These are phyloP conservation scores for Elymnias hypermnestra DNA, from an alignment of 1,140 invertebrate species.

Conservation along the genomic window DNA sequence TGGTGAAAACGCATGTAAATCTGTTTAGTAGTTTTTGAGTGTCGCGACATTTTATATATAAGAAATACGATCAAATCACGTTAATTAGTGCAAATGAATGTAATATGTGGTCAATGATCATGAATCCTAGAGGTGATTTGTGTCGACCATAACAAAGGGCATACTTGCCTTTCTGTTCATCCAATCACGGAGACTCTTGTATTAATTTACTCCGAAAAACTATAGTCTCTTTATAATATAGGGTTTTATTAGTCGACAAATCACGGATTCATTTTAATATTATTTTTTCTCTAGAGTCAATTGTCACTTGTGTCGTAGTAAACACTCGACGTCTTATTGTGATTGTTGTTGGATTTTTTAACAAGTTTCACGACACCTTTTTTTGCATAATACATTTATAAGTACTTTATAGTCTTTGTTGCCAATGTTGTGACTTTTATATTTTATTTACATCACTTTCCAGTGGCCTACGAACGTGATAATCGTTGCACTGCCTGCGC, in stretches of 20 bases:
- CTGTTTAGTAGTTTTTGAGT: background rate
- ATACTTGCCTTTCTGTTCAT: slow-evolving; percentile 73
- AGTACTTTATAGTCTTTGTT: slow-evolving; percentile 55
- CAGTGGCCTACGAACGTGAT: slow-evolving; percentile 60
- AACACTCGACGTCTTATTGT: slow-evolving; percentile 36
- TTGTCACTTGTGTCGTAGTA: slow-evolving; percentile 66
- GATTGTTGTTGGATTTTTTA: slow-evolving; percentile 45
- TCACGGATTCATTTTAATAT: slow-evolving; percentile 57
- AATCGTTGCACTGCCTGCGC: slow-evolving; percentile 70
- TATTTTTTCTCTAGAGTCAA: slow-evolving; percentile 35
- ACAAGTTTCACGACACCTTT: slow-evolving; percentile 44
- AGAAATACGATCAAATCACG: too few species aligned
- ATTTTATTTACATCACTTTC: slow-evolving; percentile 72
- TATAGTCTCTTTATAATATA: slow-evolving; percentile 41
- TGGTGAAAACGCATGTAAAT: background rate
- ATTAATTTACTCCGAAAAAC: slow-evolving; percentile 51
- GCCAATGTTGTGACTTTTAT: slow-evolving; percentile 50
- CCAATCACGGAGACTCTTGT: slow-evolving; percentile 62
- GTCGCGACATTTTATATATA: too few species aligned
- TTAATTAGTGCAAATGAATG: too few species aligned
- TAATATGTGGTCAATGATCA: slow-evolving; percentile 7
- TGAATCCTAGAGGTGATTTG: slow-evolving; percentile 20
- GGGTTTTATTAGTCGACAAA: slow-evolving; percentile 36
- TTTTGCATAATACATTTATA: slow-evolving; percentile 31
- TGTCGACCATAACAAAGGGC: slow-evolving; percentile 51